Conservation (phyloP, 2,888 invertebrate genomes). For the Alcis repandata region DNA sequence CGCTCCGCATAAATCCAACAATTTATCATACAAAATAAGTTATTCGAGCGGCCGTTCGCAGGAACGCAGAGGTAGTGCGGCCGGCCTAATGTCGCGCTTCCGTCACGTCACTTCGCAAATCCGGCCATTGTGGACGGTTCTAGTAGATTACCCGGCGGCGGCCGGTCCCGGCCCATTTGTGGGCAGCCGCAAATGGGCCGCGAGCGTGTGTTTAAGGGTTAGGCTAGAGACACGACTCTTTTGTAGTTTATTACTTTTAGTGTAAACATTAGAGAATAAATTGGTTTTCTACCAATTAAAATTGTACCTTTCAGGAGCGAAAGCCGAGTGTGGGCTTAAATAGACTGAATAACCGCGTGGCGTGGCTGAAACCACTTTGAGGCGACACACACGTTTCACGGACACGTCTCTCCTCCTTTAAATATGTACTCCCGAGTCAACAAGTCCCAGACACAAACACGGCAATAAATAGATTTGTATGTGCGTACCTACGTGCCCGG, state of each 20-base stretch:
- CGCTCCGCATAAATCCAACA: constrained; percentile 13
- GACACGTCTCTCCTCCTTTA: background rate
- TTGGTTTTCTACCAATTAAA: constrained; percentile 1
- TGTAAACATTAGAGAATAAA: background rate
- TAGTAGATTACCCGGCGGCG: constrained; percentile 27
- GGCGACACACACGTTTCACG: background rate
- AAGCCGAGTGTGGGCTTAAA: background rate
- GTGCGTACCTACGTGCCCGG: background rate
- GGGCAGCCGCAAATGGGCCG: constrained; percentile 22
- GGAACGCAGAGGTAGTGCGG: constrained; percentile 16
- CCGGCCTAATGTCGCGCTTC: constrained; percentile 33
- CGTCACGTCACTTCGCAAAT: constrained; percentile 33
- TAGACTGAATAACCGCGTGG: background rate
- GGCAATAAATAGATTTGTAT: background rate
- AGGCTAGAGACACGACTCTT: constrained; percentile 7
- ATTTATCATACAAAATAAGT: constrained; percentile 24
- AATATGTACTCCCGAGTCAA: constrained; percentile 3
- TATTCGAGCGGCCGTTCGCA: constrained; percentile 19
- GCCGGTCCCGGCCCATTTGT: constrained; percentile 17
- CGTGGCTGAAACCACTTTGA: background rate
- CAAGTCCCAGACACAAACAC: constrained; percentile 3
- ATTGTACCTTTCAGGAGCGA: background rate
- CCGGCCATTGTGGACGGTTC: constrained; percentile 29
- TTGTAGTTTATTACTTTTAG: constrained; percentile 9
- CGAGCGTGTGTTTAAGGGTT: constrained; percentile 3